phyloP scores from a whole-genome alignment of 2,113 vertebrate species.

The Aptenodytes forsteri region DNA sequence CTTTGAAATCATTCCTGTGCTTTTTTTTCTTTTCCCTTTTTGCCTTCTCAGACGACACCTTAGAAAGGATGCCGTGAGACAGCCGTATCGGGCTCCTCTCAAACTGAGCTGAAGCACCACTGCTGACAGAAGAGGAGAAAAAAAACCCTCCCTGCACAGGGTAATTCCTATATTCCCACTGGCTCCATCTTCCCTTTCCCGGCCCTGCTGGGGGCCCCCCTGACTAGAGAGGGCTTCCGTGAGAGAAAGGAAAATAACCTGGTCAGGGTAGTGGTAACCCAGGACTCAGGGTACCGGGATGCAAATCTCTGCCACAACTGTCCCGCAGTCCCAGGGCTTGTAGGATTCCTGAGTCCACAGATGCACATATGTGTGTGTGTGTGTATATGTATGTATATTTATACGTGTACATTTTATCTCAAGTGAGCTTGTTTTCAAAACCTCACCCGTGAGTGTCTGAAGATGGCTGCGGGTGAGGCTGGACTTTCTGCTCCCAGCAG shows the following conservation, averaged over 20 bases:
- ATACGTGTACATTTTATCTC: not conserved
- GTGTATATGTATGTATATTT: fast-evolving
- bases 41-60: not conserved
- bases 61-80: not conserved
- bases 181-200: not conserved
- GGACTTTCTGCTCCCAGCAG: not conserved
- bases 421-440: not conserved
- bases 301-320: fast-evolving
- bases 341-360: not conserved
- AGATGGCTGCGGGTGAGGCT: not conserved
- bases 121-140: not conserved
- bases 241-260: not conserved
- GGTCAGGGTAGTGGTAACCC: fast-evolving
- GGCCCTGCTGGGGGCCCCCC: not conserved
- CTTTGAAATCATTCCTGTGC: fast-evolving
- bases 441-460: not conserved
- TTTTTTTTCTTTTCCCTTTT: not conserved
- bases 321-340: fast-evolving
- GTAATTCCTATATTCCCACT: not conserved
- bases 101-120: not conserved
- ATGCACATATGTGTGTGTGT: fast-evolving
- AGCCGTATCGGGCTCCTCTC: not conserved
- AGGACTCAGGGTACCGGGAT: not conserved
- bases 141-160: fast-evolving
- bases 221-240: not conserved